Conservation (phyloP, 1,140 invertebrate genomes). For the Chlorops oryzae region DNA sequence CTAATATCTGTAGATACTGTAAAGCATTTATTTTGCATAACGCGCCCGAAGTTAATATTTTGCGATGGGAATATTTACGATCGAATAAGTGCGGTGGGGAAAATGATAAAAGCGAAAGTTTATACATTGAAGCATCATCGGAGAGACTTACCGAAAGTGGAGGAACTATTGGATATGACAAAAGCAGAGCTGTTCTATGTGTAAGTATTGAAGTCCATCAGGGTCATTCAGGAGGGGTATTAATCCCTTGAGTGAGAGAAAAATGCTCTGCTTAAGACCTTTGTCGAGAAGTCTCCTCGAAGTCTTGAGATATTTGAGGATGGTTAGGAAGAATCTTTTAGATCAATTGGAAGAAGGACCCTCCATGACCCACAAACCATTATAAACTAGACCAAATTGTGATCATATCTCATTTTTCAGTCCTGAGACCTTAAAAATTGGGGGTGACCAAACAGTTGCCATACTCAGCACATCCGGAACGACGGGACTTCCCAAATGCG, state of each 20-base stretch:
- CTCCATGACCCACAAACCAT: neutral
- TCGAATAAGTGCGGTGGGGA: constrained; percentile 24
- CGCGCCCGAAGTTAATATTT: constrained; percentile 38
- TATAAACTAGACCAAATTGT: no score
- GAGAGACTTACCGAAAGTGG: constrained; percentile 26
- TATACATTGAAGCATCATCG: constrained; percentile 40
- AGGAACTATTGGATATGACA: constrained; percentile 38
- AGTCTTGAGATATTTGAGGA: no score
- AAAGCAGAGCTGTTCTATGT: constrained; percentile 31
- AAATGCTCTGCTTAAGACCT: no score
- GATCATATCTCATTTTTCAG: constrained; percentile 22
- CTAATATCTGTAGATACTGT: constrained; percentile 22
- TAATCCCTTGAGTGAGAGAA: no score
- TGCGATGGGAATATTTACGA: constrained; percentile 36
- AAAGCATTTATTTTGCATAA: constrained; percentile 38
- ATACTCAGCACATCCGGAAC: constrained; percentile 63
- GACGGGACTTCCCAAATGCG: constrained; percentile 72
- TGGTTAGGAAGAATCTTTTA: neutral
- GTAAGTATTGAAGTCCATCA: constrained; percentile 29
- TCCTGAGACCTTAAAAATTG: constrained; percentile 30
- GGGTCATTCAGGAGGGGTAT: no score
- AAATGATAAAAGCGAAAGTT: constrained; percentile 31
- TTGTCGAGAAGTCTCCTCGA: no score
- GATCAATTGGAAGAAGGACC: neutral
- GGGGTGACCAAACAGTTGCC: constrained; percentile 37